Conservation (phyloP, 1,140 invertebrate species). For the Acromyrmex charruanus region DNA sequence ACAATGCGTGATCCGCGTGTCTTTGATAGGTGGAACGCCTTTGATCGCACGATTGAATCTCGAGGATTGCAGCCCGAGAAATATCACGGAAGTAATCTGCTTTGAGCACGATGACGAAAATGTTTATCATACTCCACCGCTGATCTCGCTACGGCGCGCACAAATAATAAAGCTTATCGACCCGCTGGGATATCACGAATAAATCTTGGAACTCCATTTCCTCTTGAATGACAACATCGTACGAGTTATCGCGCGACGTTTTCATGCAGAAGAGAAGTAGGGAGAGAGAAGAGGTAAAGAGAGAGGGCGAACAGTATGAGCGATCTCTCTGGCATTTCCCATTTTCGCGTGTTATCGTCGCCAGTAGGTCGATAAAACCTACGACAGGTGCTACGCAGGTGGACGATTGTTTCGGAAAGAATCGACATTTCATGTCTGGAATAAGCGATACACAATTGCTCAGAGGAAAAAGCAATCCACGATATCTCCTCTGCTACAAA, state of each 20-base stretch:
- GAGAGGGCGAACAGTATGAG: constrained; percentile 8
- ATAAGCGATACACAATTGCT: neutral
- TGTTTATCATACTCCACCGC: constrained; percentile 33
- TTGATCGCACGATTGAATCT: neutral
- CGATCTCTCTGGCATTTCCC: constrained; percentile 58
- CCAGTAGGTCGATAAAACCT: constrained; percentile 10
- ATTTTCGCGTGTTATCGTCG: constrained; percentile 38
- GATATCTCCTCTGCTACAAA: neutral
- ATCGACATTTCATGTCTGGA: neutral
- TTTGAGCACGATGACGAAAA: constrained; percentile 43
- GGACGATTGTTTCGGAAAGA: constrained; percentile 25
- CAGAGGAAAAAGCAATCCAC: neutral
- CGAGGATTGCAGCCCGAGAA: neutral
- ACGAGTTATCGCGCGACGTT: constrained; percentile 48
- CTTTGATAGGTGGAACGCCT: neutral
- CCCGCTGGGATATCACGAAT: constrained; percentile 45
- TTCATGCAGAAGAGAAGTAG: constrained; percentile 7
- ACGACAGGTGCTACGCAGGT: constrained; percentile 6
- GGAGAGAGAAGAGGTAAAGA: neutral
- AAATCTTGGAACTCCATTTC: constrained; percentile 65
- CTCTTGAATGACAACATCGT: constrained; percentile 50
- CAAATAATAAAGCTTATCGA: constrained; percentile 61
- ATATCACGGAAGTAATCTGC: constrained; percentile 52
- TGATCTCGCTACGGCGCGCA: constrained; percentile 33
- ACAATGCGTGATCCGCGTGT: neutral